Evolutionary conservation across 2,888 invertebrate genomes (phyloP).

Genomic region (Spialia ferax): DNA sequence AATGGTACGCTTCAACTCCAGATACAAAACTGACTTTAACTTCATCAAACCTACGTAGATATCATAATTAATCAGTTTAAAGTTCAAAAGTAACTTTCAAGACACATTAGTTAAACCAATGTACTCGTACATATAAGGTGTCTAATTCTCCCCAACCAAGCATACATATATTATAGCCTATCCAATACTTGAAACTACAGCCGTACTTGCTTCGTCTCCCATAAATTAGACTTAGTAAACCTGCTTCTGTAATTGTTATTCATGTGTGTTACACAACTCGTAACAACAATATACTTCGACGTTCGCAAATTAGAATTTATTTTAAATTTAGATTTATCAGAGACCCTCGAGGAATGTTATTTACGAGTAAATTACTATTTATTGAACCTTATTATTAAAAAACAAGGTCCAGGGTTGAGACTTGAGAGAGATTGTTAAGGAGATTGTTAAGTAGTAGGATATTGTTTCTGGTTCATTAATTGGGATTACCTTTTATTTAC

Average conservation of each 20-base stretch:
- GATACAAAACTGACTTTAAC: too few species aligned
- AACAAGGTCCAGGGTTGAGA: background rate
- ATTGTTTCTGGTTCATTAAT: background rate
- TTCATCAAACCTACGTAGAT: too few species aligned
- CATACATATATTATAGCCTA: too few species aligned
- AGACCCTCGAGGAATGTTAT: background rate
- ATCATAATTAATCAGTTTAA: too few species aligned
- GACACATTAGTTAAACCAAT: too few species aligned
- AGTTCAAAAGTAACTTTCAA: too few species aligned
- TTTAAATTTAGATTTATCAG: slow-evolving; percentile 29
- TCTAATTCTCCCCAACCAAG: too few species aligned
- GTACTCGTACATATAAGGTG: too few species aligned
- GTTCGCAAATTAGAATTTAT: slow-evolving; percentile 35
- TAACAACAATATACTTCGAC: slow-evolving; percentile 38
- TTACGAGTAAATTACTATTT: background rate
- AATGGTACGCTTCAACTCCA: too few species aligned
- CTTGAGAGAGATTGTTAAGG: background rate
- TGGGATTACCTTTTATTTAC: background rate
- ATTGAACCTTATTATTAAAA: background rate
- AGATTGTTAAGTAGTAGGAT: background rate
- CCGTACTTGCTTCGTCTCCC: slow-evolving; percentile 20
- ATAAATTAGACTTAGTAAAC: slow-evolving; percentile 37
- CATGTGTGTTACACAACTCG: slow-evolving; percentile 37
- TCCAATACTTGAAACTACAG: slow-evolving; percentile 9
- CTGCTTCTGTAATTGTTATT: slow-evolving; percentile 40